phyloP scores from a whole-genome alignment of 2,113 vertebrate species.

The Gila orcuttii region DNA sequence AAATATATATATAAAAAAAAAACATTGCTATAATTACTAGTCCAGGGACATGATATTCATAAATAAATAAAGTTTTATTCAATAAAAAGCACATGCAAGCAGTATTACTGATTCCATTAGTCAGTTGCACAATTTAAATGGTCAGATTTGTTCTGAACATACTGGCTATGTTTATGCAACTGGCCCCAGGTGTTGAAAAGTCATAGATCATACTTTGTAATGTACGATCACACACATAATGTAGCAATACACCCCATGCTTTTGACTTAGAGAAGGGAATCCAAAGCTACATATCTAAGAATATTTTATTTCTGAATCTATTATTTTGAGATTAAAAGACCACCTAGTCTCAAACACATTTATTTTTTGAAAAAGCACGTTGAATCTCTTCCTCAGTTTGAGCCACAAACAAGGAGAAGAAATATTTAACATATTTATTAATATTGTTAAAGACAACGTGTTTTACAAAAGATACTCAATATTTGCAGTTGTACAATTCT shows the following conservation, averaged over 20 bases:
- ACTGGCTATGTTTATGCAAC: too few relatives aligned
- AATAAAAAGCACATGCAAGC: too few relatives aligned
- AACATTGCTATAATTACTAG: background rate
- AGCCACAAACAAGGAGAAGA: background rate
- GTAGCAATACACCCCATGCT: conserved; percentile 43
- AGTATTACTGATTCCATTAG: too few relatives aligned
- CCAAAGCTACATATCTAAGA: conserved; percentile 33
- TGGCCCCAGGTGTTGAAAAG: background rate
- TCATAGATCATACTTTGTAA: background rate
- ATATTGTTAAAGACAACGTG: conserved; percentile 30
- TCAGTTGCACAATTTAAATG: too few relatives aligned
- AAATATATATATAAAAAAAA: background rate
- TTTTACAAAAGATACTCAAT: conserved; percentile 34
- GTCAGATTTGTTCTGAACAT: too few relatives aligned
- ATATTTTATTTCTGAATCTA: background rate
- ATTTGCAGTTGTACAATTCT: background rate
- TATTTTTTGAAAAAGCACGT: background rate
- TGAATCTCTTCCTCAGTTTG: background rate
- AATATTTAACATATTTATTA: conserved; percentile 44
- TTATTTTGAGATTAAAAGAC: background rate
- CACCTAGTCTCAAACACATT: background rate
- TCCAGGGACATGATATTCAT: background rate
- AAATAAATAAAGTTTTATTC: too few relatives aligned
- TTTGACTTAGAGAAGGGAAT: conserved; percentile 32
- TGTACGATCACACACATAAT: too few relatives aligned